Evolutionary conservation across 2,797 vertebrate genomes (phyloP).

Genomic region (Poeciliopsis paucimaculata): DNA sequence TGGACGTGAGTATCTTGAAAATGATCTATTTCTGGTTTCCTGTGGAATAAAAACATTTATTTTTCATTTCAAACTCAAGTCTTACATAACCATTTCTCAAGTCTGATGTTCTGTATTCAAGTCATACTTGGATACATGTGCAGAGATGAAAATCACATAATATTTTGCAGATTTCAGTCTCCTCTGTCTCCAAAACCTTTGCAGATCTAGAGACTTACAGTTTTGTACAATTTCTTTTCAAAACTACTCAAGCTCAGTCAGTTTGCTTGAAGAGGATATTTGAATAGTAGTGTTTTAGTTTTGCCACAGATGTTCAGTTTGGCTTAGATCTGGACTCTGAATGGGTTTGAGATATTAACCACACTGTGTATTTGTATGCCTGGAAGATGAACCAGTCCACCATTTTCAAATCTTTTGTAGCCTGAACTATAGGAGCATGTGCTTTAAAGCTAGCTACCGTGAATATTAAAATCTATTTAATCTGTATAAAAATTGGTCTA

Average conservation of each 20-base stretch:
- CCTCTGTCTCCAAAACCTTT: not conserved
- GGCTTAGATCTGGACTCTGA: not conserved
- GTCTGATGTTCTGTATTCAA: not conserved
- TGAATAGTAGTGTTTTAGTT: too few species aligned
- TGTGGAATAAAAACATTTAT: not conserved
- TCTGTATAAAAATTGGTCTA: not conserved
- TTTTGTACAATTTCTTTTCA: not conserved
- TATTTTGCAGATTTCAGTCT: not conserved
- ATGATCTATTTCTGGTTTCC: not conserved
- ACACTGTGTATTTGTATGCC: not conserved
- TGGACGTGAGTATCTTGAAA: conserved; percentile 91
- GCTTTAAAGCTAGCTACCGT: not conserved
- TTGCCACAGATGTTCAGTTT: too few species aligned
- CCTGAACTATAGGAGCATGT: too few species aligned
- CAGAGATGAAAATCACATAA: not conserved
- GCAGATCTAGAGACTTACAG: not conserved
- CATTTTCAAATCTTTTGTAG: too few species aligned
- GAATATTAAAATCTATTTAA: not conserved
- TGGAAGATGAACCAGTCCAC: not conserved
- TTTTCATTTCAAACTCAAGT: conserved; percentile 8
- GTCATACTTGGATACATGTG: not conserved
- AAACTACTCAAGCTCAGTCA: too few species aligned
- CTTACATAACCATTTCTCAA: not conserved
- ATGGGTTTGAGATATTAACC: too few species aligned
- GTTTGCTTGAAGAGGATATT: too few species aligned